These are phyloP conservation scores for Tenrec ecaudatus DNA, from an alignment of 2,113 vertebrate genomes.

Conservation along the genomic window DNA sequence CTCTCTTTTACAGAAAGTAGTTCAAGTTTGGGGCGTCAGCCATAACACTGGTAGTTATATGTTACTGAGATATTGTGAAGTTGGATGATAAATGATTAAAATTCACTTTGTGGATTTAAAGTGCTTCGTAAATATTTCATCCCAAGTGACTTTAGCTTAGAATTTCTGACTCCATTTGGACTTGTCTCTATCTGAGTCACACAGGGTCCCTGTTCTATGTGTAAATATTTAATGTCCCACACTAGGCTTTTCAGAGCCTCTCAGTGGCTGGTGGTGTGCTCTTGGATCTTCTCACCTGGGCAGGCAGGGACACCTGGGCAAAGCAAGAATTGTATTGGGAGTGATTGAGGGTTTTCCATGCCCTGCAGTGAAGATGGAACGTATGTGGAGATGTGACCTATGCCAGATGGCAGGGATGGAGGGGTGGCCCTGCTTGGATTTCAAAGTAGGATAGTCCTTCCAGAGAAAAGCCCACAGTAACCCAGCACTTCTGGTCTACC, in stretches of 20 bases:
- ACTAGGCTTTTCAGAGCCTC: not conserved
- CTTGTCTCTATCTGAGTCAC: slow-evolving; percentile 17
- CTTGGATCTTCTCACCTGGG: not conserved
- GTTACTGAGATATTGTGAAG: not conserved
- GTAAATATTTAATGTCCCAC: not conserved
- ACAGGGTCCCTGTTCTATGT: not conserved
- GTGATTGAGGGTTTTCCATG: not conserved
- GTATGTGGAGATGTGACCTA: not conserved
- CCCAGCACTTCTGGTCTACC: not conserved
- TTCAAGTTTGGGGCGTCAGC: slow-evolving; percentile 8
- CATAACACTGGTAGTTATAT: not conserved
- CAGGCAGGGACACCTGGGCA: not conserved
- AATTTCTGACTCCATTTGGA: slow-evolving; percentile 36
- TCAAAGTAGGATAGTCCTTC: not conserved
- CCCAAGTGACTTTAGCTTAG: not conserved
- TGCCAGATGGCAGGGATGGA: not conserved
- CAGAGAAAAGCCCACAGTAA: not conserved
- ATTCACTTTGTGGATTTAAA: slow-evolving; percentile 49
- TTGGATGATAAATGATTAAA: slow-evolving; percentile 25
- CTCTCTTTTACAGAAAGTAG: not conserved
- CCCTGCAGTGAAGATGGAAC: not conserved
- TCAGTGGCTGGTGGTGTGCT: not conserved
- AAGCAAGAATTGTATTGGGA: not conserved
- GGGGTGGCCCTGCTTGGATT: not conserved
- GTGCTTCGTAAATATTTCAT: slow-evolving; percentile 61